Base-by-base conservation (phyloP, 2,113 vertebrate species). In the Calidris pugnax region DNA sequence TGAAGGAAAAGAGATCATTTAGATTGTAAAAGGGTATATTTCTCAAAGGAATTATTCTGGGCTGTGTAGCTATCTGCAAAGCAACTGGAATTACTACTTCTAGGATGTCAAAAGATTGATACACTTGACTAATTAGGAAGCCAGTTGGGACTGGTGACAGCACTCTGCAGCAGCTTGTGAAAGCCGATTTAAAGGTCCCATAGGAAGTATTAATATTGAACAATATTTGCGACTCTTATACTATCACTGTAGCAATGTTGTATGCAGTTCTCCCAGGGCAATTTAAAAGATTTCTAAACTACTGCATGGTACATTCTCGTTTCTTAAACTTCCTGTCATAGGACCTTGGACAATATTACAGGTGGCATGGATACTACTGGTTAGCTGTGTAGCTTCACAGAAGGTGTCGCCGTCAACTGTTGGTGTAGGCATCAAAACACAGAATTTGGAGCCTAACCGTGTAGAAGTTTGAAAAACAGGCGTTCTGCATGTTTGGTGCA, bases 81-180 rank as follows among this genome's bases (percentile, higher is more conserved):
- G 62, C 45, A 91, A 56, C 66, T 82, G n/a, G 48, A 78, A 73
- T 91, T 93, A 53, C 60, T 76, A 41, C 21, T 76, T 89, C 62
- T 85, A 3, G 63, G 50, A 60, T 83, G 67, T 87, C 87, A 87
- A 80, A 91, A 79, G 78, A 94, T 87, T 82, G 69, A 89, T 93
- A 53, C 48, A 45, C 69, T 89, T 92, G 56, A 82, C 80, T 94
- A 92, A 89, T 93, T 93, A 92, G 95, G 48, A 89, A 85, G 23
- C 27, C 33, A 26, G 9, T 11, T 93, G 77, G 87, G 74, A 75
- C 8, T 82, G 71, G 62, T 75, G 74, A 41, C 74, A 76, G n/a
- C 84, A 73, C 39, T 57, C 39, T 75, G 55, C 50, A 91, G 77
- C 74, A 95, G 57, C 69, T 85, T 87, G 48, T 87, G 86, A 72